Percentiles rank a stretch among this genome's conserved stretches.
phyloP scores from a whole-genome alignment of 2,888 invertebrate species.

The Chrysomela aeneicollis region DNA sequence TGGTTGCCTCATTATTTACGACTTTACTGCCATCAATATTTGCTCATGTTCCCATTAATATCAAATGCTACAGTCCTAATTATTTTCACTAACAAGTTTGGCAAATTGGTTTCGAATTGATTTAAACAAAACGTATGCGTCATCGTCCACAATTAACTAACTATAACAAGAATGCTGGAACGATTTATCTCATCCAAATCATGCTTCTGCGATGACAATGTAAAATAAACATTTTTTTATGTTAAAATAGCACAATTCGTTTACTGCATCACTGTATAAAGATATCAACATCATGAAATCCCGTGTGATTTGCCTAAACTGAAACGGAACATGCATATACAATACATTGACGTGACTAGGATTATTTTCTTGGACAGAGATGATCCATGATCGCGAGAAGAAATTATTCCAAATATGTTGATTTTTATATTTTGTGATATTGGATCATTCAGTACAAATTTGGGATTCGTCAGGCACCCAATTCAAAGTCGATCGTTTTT shows the following conservation, averaged over 20 bases:
- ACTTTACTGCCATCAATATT: no score
- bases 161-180: not conserved
- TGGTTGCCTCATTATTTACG: no score
- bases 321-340: conserved; percentile 2
- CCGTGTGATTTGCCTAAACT: not conserved
- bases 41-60: no score
- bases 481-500: no score
- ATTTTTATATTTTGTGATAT: no score
- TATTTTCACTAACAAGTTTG: not conserved
- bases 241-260: conserved; percentile 11
- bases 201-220: conserved; percentile 17
- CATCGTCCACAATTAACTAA: not conserved
- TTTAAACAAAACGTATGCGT: not conserved
- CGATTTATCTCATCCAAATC: conserved; percentile 1
- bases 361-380: no score
- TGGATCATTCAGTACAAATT: no score
- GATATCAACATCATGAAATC: not conserved
- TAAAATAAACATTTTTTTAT: conserved; percentile 16
- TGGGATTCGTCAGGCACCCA: no score
- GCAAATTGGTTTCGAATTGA: not conserved
- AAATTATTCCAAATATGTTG: no score
- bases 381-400: no score
- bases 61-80: no score
- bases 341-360: no score
- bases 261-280: not conserved